Percentiles rank a stretch among this genome's conserved stretches.
Evolutionary conservation across 2,113 vertebrate genomes (phyloP).

Genomic region (Apteryx mantelli): DNA sequence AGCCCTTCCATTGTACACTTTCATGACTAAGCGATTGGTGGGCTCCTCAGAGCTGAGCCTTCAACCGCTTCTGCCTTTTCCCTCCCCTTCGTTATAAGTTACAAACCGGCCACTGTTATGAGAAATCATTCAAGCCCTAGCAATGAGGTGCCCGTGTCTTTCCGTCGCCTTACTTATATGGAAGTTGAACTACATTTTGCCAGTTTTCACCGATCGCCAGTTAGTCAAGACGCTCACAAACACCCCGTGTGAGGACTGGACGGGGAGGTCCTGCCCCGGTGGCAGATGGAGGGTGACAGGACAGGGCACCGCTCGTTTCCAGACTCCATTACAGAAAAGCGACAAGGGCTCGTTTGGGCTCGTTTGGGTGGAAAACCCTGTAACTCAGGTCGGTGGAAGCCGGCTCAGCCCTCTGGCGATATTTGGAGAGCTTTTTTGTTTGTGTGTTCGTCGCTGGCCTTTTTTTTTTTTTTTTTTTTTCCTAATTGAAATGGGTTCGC

Average conservation of each 20-base stretch:
- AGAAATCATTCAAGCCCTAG: neutral
- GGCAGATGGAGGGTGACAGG: neutral
- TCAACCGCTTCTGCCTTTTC: neutral
- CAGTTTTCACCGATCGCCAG: neutral
- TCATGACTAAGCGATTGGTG: slow-evolving; percentile 52
- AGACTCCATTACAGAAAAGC: neutral
- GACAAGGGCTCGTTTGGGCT: neutral
- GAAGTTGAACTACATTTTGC: neutral
- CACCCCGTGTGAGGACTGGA: neutral
- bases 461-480: neutral
- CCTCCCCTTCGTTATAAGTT: neutral
- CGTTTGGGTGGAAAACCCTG: neutral
- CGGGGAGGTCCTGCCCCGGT: neutral
- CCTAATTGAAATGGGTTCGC: neutral
- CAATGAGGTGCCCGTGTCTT: neutral
- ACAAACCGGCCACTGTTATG: neutral
- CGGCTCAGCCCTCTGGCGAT: neutral
- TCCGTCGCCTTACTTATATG: neutral
- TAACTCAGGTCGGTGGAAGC: neutral
- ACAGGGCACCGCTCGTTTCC: neutral
- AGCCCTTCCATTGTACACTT: slow-evolving; percentile 52
- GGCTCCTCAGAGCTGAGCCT: slow-evolving; percentile 14
- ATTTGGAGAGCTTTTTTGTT: neutral
- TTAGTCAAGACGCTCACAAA: neutral
- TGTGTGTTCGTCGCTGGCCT: neutral